Conservation (phyloP, 2,113 vertebrate species). For the Motacilla alba region DNA sequence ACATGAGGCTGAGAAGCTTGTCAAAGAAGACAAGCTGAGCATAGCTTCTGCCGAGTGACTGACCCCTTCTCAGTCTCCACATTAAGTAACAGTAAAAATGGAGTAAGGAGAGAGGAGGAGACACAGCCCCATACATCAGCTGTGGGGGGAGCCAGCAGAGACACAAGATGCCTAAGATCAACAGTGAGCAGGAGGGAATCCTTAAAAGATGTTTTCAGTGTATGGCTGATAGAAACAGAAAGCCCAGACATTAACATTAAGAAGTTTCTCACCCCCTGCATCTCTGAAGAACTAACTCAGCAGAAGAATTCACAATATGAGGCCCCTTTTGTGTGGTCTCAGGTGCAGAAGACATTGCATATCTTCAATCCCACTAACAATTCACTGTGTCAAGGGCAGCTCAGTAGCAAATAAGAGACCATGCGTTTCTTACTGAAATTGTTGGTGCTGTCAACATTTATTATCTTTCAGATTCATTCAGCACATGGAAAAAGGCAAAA, state of each 20-base stretch:
- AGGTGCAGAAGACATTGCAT: not conserved
- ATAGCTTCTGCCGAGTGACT: not conserved
- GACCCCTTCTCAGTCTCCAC: not conserved
- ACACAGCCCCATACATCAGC: not conserved
- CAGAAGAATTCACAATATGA: not conserved
- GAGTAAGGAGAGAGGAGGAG: not conserved
- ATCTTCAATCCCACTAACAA: not conserved
- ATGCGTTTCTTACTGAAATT: not conserved
- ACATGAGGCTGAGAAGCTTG: not conserved
- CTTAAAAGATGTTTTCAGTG: not conserved
- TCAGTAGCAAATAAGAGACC: not conserved
- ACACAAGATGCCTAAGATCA: not conserved
- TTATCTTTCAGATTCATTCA: not conserved
- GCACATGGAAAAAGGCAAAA: not conserved
- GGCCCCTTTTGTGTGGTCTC: not conserved
- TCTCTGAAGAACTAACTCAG: not conserved
- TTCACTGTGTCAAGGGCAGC: not conserved
- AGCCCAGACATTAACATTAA: not conserved
- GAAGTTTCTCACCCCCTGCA: not conserved
- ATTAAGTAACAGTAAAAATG: not conserved
- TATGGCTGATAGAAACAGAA: not conserved
- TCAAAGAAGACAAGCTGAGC: not conserved
- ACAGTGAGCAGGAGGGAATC: not conserved
- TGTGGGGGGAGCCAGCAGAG: not conserved
- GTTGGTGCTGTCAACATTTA: not conserved